Evolutionary conservation across 2,797 vertebrate species (phyloP).

Genomic region (Pseudochaenichthys georgianus): DNA sequence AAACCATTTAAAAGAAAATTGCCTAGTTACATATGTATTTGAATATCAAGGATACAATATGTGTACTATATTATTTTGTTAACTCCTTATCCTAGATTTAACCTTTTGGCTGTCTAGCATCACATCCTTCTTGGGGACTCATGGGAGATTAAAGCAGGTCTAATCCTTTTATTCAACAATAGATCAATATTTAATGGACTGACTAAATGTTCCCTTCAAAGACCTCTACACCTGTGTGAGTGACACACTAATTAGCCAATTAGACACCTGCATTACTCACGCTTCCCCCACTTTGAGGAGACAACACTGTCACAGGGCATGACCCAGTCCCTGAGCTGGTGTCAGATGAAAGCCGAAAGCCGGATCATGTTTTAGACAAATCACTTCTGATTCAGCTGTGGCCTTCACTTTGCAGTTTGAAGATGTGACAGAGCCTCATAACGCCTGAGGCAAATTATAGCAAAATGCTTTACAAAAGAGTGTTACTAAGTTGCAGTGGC

Average conservation of each 20-base stretch:
- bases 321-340: conserved; percentile 23
- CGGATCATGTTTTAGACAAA: conserved; percentile 28
- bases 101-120: not conserved
- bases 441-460: conserved; percentile 5
- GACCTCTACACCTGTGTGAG: conserved; percentile 36
- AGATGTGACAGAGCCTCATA: conserved; percentile 12
- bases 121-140: conserved; percentile 3
- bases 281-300: conserved; percentile 2
- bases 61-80: not conserved
- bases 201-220: conserved; percentile 31
- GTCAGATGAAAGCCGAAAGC: conserved; percentile 9
- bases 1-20: not conserved
- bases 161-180: conserved; percentile 45
- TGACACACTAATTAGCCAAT: conserved; percentile 50
- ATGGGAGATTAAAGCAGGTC: not conserved
- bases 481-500: not conserved
- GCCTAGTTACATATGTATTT: not conserved
- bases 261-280: conserved; percentile 50
- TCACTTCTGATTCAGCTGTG: conserved; percentile 34
- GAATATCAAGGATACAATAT: not conserved
- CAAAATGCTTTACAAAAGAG: not conserved
- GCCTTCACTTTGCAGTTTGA: conserved; percentile 23
- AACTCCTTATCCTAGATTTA: not conserved
- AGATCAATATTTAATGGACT: conserved; percentile 15
- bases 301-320: not conserved